Evolutionary conservation across 1,140 invertebrate species (phyloP).

Genomic region (Diprion similis): DNA sequence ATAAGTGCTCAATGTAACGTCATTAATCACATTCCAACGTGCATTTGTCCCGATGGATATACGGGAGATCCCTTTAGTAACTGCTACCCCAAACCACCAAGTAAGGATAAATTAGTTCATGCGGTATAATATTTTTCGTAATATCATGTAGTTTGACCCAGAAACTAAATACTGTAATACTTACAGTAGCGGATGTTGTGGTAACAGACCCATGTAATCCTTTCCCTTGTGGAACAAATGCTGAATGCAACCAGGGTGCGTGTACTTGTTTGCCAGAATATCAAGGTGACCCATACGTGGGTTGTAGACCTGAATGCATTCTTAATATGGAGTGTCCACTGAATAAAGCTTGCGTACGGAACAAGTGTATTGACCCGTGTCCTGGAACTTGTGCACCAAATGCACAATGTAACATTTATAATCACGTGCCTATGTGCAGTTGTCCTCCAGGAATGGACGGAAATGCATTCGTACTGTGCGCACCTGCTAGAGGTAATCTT

Average conservation of each 20-base stretch:
- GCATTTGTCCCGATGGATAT: conserved; percentile 71
- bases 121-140: not conserved
- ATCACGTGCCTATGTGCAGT: conserved; percentile 61
- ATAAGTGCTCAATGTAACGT: conserved; percentile 70
- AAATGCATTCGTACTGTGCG: conserved; percentile 56
- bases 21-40: conserved; percentile 73
- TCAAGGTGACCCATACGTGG: conserved; percentile 70
- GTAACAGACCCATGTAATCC: conserved; percentile 48
- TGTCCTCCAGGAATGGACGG: conserved; percentile 59
- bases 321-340: conserved; percentile 58
- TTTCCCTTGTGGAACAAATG: conserved; percentile 59
- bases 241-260: conserved; percentile 60
- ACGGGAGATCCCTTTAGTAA: conserved; percentile 74
- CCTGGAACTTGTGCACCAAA: conserved; percentile 62
- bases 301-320: conserved; percentile 56
- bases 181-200: conserved; percentile 44
- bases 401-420: conserved; percentile 61
- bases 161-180: conserved; percentile 38
- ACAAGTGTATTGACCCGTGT: conserved; percentile 65
- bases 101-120: not conserved
- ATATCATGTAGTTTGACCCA: conserved; percentile 22
- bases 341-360: conserved; percentile 60
- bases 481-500: conserved; percentile 38
- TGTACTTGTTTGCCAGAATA: conserved; percentile 72
- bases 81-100: conserved; percentile 61